Percentiles rank a stretch among this genome's conserved stretches.
These are phyloP conservation scores for Brachionus plicatilis DNA, from an alignment of 1,140 invertebrate species.

Conservation along the genomic window DNA sequence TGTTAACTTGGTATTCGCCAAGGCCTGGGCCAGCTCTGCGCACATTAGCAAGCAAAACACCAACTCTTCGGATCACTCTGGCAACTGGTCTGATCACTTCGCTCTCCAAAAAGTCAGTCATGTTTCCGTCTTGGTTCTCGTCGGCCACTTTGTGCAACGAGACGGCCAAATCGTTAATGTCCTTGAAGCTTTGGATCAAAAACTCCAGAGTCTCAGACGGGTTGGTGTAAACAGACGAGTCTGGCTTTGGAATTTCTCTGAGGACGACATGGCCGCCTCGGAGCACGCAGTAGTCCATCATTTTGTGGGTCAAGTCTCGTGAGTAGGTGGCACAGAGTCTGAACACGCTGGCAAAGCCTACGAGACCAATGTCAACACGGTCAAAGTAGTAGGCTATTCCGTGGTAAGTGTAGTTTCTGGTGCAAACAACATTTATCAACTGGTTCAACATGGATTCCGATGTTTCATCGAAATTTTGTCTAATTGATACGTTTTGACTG, in stretches of 20 bases:
- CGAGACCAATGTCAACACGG: slow-evolving; percentile 66
- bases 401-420: slow-evolving; percentile 7
- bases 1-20: slow-evolving; percentile 28
- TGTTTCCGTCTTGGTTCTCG: background rate
- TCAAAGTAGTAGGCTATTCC: slow-evolving; percentile 65
- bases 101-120: slow-evolving; percentile 2
- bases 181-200: background rate
- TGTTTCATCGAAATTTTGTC: slow-evolving; percentile 33
- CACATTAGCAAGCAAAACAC: background rate
- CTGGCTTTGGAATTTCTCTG: background rate
- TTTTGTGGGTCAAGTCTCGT: background rate
- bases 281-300: slow-evolving; percentile 4
- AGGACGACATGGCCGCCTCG: background rate
- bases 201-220: background rate
- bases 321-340: slow-evolving; percentile 42
- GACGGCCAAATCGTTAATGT: background rate
- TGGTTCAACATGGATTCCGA: background rate
- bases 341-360: slow-evolving; percentile 66
- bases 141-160: background rate
- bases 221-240: background rate
- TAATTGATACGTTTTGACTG: slow-evolving; percentile 4
- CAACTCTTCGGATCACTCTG: background rate
- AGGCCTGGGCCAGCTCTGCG: background rate
- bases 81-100: background rate
- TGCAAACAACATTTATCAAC: background rate